phyloP scores from a whole-genome alignment of 2,797 vertebrate genomes.

The Rachycentron canadum region DNA sequence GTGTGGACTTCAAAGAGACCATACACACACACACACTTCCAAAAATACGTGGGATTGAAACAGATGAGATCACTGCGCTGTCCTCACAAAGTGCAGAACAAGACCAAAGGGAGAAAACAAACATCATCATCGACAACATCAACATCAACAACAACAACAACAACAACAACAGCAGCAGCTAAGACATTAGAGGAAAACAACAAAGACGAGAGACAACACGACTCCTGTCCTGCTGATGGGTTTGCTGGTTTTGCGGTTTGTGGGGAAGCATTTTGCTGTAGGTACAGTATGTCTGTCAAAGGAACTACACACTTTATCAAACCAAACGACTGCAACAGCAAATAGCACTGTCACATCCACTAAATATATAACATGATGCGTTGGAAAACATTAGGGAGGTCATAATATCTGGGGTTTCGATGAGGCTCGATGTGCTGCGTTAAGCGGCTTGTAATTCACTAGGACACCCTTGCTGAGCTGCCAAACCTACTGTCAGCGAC shows the following conservation, averaged over 20 bases:
- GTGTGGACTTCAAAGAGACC: slow-evolving; percentile 81
- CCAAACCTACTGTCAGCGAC: slow-evolving; percentile 58
- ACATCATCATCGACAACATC: slow-evolving; percentile 70
- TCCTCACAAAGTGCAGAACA: slow-evolving; percentile 76
- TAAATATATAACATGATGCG: slow-evolving; percentile 50
- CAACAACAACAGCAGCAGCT: slow-evolving; percentile 22
- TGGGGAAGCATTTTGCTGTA: slow-evolving; percentile 48
- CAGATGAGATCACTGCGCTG: slow-evolving; percentile 76
- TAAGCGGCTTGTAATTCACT: slow-evolving; percentile 61
- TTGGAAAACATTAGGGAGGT: slow-evolving; percentile 59
- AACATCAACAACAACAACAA: no score
- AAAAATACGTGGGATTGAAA: slow-evolving; percentile 80
- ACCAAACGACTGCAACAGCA: slow-evolving; percentile 19
- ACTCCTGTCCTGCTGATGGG: slow-evolving; percentile 65
- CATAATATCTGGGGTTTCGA: slow-evolving; percentile 58
- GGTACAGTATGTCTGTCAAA: slow-evolving; percentile 64
- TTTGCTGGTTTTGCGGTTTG: slow-evolving; percentile 47
- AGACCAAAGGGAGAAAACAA: slow-evolving; percentile 73
- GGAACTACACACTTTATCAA: slow-evolving; percentile 52
- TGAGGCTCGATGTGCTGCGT: slow-evolving; percentile 47
- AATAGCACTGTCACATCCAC: slow-evolving; percentile 58
- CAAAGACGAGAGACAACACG: slow-evolving; percentile 64
- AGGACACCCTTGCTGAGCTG: slow-evolving; percentile 56
- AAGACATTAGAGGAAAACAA: slow-evolving; percentile 64
- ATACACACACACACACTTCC: slow-evolving; percentile 65